Evolutionary conservation across 30 jellyfish, hydroid and myxozoan species (phyloP).

Genomic region (Cassiopea andromeda): DNA sequence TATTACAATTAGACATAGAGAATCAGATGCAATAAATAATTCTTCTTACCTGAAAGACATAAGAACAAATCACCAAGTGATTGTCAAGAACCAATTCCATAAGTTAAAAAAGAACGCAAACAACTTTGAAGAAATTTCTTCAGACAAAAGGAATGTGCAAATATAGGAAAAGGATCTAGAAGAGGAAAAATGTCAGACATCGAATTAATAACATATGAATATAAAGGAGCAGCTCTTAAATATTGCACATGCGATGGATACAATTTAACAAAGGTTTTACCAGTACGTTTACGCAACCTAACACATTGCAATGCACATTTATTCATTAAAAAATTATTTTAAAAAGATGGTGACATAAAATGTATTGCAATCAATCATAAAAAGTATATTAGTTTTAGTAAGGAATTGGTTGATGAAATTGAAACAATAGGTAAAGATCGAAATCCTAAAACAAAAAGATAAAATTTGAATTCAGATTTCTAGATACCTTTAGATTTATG

Average conservation of each 20-base stretch:
- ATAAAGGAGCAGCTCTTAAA: neutral
- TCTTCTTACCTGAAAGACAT: too few species aligned
- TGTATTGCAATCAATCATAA: neutral
- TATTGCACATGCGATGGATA: neutral
- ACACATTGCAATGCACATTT: neutral
- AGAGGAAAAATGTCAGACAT: neutral
- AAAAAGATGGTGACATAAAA: neutral
- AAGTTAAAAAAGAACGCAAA: too few species aligned
- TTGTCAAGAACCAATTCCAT: too few species aligned
- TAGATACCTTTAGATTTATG: conserved; percentile 1
- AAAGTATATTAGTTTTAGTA: conserved; percentile 36
- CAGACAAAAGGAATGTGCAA: neutral
- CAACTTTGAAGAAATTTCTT: too few species aligned
- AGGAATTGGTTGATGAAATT: neutral
- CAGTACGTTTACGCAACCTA: neutral
- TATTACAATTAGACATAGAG: too few species aligned
- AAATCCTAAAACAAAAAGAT: too few species aligned
- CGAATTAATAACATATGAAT: neutral
- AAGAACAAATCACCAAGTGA: too few species aligned
- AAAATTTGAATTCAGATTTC: too few species aligned
- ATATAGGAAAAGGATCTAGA: neutral
- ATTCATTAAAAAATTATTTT: too few species aligned
- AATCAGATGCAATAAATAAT: too few species aligned
- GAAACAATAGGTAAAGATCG: neutral
- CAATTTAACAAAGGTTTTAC: neutral